Conservation (phyloP, 2,797 vertebrate genomes). For the Thripadectes ignobilis region DNA sequence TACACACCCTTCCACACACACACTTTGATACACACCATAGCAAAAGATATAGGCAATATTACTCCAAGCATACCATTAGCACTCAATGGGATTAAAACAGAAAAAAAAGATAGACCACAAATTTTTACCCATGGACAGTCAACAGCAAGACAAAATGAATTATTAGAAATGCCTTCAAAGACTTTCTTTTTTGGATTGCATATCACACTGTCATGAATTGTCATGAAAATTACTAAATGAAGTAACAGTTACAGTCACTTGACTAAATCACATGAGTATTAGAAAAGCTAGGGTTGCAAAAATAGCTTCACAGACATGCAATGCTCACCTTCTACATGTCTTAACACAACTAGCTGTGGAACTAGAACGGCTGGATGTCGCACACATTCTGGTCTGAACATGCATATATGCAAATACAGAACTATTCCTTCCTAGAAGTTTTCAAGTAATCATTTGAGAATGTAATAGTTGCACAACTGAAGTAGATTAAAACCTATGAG, state of each 20-base stretch:
- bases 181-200: neutral
- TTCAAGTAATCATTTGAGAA: neutral
- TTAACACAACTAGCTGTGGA: neutral
- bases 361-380: neutral
- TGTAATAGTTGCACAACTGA: neutral
- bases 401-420: neutral
- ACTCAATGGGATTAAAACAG: neutral
- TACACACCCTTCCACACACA: fast-evolving
- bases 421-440: neutral
- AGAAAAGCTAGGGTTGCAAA: neutral
- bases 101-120: neutral
- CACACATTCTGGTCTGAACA: neutral
- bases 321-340: neutral
- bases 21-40: fast-evolving
- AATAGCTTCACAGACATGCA: neutral
- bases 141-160: neutral
- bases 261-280: neutral
- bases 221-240: neutral
- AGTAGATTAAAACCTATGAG: neutral
- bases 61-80: neutral
- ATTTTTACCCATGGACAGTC: neutral
- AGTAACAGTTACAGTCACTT: neutral
- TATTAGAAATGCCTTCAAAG: neutral
- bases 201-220: neutral
- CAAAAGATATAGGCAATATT: neutral